Base-by-base conservation (phyloP, 2,797 vertebrate species). In the Manis crassicaudata region DNA sequence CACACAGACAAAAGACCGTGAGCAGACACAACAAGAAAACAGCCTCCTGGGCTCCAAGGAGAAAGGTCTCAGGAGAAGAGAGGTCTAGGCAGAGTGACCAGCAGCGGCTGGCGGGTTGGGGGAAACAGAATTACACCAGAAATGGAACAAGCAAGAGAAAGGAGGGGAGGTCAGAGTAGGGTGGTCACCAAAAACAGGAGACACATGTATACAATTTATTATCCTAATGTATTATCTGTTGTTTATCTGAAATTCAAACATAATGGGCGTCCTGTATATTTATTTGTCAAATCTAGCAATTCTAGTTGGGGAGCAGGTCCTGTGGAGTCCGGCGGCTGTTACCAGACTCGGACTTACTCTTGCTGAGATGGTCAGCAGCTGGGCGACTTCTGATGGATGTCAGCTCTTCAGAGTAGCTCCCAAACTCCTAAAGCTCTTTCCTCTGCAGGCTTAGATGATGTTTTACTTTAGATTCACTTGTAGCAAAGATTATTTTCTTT, bases 401-500 rank as follows among this genome's bases (percentile, higher is more conserved):
- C 21, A 52, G 18, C 62, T 76, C 92, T 88, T 72, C 56, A 23
- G 77, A 60, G 54, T n/a, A 70, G 7, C 35, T 60, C 62, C 56
- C 29, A 82, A 72, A 1, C 3, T 25, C 46, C 43, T n/a, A 32
- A 68, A 68, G 37, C 70, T 50, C 50, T 86, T 82, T 62, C 72
- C 40, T 54, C 9, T 35, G 46, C 92, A 89, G n/a, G 10, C 32
- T 76, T 27, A 80, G 56, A 65, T 3, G 6, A 4, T 32, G 13
- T 82, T 73, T 52, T 60, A 29, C 3, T 50, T 75, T 32, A 46
- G 12, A 65, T 37, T 21, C 40, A 7, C 60, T 58, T 56, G 8
- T 6, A 82, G 50, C 23, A 27, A 91, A 94, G 6, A 14, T 4
- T 43, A 13, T 58, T 94, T 81, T 75, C 86, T 70, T 58, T 46